phyloP scores from a whole-genome alignment of 2,888 invertebrate species.

The Ommatoiulus sabulosus region DNA sequence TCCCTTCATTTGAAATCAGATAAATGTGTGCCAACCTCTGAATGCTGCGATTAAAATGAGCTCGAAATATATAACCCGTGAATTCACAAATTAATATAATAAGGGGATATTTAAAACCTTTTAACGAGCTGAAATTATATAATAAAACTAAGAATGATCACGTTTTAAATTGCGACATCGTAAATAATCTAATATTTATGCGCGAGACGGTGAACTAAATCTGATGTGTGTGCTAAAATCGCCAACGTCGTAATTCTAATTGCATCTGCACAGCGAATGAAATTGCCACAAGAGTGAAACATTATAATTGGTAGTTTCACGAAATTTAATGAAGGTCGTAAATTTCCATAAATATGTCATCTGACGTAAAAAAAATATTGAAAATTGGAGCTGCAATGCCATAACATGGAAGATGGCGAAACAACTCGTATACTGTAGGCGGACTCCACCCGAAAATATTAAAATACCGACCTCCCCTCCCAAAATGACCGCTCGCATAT shows the following conservation, averaged over 20 bases:
- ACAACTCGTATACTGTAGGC: not conserved
- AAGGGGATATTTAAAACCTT: constrained; percentile 14
- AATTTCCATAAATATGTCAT: constrained; percentile 48
- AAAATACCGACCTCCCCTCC: constrained; percentile 2
- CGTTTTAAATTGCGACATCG: constrained; percentile 30
- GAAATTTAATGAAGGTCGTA: constrained; percentile 48
- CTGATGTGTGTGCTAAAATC: constrained; percentile 24
- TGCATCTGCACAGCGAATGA: constrained; percentile 26
- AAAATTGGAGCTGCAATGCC: not conserved
- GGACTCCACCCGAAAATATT: constrained; percentile 45
- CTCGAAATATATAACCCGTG: not conserved
- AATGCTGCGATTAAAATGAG: not conserved
- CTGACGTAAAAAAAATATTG: constrained; percentile 29
- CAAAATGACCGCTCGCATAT: constrained; percentile 10
- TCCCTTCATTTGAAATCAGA: not conserved
- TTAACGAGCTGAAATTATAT: constrained; percentile 41
- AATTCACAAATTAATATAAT: not conserved
- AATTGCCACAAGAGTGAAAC: constrained; percentile 41
- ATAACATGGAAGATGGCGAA: not conserved
- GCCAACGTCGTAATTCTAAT: constrained; percentile 20
- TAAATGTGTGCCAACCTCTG: not conserved
- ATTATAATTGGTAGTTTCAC: constrained; percentile 44
- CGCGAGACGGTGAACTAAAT: constrained; percentile 28
- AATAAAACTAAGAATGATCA: not conserved
- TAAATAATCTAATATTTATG: constrained; percentile 31